Evolutionary conservation across 2,113 vertebrate species (phyloP).

Genomic region (Phylloscopus trochilus): DNA sequence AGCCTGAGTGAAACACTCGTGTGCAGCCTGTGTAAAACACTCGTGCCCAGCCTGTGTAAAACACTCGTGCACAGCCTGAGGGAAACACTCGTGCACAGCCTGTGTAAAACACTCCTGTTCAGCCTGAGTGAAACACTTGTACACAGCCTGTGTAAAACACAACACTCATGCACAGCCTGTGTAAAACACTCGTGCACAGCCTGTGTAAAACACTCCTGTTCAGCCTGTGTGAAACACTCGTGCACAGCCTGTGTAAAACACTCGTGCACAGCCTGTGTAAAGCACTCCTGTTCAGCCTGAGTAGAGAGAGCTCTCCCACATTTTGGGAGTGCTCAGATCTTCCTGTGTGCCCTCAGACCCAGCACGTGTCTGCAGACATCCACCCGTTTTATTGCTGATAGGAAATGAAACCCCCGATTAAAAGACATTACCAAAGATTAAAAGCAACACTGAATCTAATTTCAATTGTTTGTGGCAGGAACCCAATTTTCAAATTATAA

Average conservation of each 20-base stretch:
- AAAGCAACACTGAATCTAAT: constrained; percentile 40
- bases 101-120: too few relatives aligned
- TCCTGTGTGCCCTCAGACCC: background rate
- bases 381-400: background rate
- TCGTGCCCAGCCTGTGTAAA: too few relatives aligned
- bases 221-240: background rate
- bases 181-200: too few relatives aligned
- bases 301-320: accelerated
- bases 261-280: background rate
- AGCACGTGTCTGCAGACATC: background rate
- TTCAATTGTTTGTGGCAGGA: constrained; percentile 64
- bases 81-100: background rate
- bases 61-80: accelerated
- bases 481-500: constrained; percentile 68
- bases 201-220: background rate
- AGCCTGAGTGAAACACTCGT: too few relatives aligned
- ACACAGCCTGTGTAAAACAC: too few relatives aligned
- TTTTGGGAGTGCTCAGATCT: background rate
- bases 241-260: background rate
- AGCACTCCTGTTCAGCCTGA: background rate
- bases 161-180: too few relatives aligned
- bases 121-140: too few relatives aligned
- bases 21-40: too few relatives aligned
- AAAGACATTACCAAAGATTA: constrained; percentile 45
- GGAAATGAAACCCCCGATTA: constrained; percentile 53